Evolutionary conservation across 2,888 invertebrate genomes (phyloP).

Genomic region (Argyra leucocephala): DNA sequence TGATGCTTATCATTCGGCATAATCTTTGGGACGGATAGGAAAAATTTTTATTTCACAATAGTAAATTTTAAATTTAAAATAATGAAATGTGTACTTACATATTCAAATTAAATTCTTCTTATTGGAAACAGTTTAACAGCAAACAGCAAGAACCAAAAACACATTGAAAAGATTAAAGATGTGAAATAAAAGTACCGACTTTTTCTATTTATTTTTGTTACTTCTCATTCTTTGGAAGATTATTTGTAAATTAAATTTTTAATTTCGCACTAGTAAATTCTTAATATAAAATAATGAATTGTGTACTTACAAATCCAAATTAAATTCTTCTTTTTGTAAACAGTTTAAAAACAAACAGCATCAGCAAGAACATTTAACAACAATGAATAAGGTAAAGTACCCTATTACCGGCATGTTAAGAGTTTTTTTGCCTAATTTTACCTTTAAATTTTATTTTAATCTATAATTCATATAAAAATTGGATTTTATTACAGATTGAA

Average conservation of each 20-base stretch:
- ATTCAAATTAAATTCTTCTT: no score
- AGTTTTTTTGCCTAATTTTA: no score
- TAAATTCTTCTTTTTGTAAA: background rate
- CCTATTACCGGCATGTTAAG: no score
- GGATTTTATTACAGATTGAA: no score
- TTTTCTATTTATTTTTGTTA: conserved; percentile 8
- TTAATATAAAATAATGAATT: conserved; percentile 10
- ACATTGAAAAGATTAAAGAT: conserved; percentile 6
- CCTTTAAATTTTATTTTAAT: no score
- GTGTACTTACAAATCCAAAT: conserved; percentile 7
- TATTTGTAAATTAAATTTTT: conserved; percentile 9
- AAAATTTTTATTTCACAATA: background rate
- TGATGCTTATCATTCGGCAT: conserved; percentile 9
- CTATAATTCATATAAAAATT: no score
- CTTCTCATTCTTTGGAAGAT: conserved; percentile 8
- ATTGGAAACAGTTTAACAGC: no score
- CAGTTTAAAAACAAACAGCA: conserved; percentile 2
- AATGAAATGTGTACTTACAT: background rate
- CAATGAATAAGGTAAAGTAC: no score
- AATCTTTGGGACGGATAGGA: conserved; percentile 8
- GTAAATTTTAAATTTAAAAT: conserved; percentile 9
- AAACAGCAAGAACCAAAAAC: conserved; percentile 6
- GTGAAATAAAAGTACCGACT: conserved; percentile 8
- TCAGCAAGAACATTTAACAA: background rate
- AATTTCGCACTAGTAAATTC: conserved; percentile 10